Conservation (phyloP, 1,140 invertebrate species). For the Psilanteris sp. region DNA sequence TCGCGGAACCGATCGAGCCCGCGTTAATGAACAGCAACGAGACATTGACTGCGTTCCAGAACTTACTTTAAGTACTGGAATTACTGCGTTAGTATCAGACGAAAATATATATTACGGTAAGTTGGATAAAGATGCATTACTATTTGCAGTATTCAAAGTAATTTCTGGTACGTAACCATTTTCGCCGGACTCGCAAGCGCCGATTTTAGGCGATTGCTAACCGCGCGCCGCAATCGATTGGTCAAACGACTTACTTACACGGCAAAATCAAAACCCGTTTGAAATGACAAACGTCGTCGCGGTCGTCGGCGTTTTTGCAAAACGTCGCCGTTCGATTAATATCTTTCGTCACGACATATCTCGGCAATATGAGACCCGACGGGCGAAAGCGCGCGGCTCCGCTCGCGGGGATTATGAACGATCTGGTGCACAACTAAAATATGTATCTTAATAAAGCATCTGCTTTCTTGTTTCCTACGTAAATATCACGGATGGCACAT, state of each 20-base stretch:
- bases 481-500: constrained; percentile 72
- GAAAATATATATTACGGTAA: no score
- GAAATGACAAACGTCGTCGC: constrained; percentile 38
- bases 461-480: constrained; percentile 77
- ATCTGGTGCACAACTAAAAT: constrained; percentile 74
- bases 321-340: constrained; percentile 59
- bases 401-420: constrained; percentile 68
- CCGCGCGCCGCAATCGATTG: no score
- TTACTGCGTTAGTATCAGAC: no score
- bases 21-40: no score
- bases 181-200: no score
- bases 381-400: constrained; percentile 28
- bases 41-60: no score
- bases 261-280: constrained; percentile 32
- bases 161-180: no score
- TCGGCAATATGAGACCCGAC: constrained; percentile 33
- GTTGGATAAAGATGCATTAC: no score
- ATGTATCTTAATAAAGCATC: constrained; percentile 70
- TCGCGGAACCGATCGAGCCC: no score
- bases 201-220: no score
- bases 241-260: constrained; percentile 11
- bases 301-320: constrained; percentile 27
- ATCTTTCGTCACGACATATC: constrained; percentile 57
- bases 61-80: no score
- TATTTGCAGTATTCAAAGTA: no score